Conservation (phyloP, 1,140 invertebrate species). For the Drosophila paulistorum region DNA sequence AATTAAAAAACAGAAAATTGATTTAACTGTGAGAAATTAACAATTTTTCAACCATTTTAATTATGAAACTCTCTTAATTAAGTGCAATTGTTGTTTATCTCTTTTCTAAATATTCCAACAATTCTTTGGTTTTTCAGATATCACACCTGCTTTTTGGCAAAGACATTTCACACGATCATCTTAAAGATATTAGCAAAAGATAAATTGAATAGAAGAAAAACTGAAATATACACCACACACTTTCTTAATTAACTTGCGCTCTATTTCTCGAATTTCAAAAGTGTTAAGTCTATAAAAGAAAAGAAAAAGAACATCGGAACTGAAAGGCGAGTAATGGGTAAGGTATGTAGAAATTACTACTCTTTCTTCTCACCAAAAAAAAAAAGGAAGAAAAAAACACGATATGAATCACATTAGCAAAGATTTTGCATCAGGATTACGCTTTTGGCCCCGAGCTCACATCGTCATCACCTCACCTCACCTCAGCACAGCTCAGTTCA, state of each 20-base stretch:
- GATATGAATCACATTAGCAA: conserved; percentile 72
- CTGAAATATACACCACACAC: conserved; percentile 25
- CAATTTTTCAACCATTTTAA: too few relatives aligned
- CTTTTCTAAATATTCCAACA: too few relatives aligned
- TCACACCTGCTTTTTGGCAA: not conserved
- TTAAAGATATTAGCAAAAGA: not conserved
- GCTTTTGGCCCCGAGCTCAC: conserved; percentile 33
- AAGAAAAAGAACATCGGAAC: conserved; percentile 35
- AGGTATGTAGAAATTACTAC: not conserved
- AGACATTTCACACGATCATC: conserved; percentile 19
- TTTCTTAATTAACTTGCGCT: conserved; percentile 55
- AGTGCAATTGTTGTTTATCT: too few relatives aligned
- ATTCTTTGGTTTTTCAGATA: not conserved
- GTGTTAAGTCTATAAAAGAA: conserved; percentile 50
- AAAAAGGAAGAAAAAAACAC: not conserved
- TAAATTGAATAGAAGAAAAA: not conserved
- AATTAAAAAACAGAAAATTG: not conserved
- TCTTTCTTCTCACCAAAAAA: not conserved
- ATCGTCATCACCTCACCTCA: conserved; percentile 22
- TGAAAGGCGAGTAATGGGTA: conserved; percentile 10
- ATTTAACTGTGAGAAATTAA: too few relatives aligned
- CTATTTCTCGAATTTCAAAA: conserved; percentile 60
- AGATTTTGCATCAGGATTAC: conserved; percentile 75
- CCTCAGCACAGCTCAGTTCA: too few relatives aligned
- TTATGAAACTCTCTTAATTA: too few relatives aligned